These are phyloP conservation scores for Sinocyclocheilus rhinocerous DNA, from an alignment of 2,113 vertebrate species.

Conservation along the genomic window DNA sequence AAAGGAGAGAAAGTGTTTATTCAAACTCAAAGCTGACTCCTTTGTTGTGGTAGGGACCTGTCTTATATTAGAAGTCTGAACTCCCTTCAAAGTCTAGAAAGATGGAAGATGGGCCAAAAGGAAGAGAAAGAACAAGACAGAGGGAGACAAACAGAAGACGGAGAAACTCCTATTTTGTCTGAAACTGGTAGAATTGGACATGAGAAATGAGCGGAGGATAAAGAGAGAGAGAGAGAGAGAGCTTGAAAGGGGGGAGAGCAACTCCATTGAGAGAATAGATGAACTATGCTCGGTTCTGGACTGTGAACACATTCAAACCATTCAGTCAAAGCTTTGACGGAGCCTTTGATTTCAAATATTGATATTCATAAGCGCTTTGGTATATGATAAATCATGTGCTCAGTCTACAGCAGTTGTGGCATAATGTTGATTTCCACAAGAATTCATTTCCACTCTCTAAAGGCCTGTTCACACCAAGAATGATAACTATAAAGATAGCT, in stretches of 20 bases:
- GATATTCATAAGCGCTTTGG: not conserved
- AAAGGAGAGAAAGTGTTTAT: constrained; percentile 60
- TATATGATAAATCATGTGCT: not conserved
- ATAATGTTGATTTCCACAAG: not conserved
- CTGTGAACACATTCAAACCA: constrained; percentile 13
- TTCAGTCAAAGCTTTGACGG: constrained; percentile 11
- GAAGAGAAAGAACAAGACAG: constrained; percentile 51
- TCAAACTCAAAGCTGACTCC: constrained; percentile 58
- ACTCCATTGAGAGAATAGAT: constrained; percentile 56
- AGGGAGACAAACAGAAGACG: constrained; percentile 50
- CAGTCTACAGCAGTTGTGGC: not conserved
- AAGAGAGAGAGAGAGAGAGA: not conserved
- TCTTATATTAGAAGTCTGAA: constrained; percentile 61
- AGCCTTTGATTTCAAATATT: constrained; percentile 22
- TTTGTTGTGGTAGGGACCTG: constrained; percentile 64
- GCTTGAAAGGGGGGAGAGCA: constrained; percentile 22
- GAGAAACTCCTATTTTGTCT: constrained; percentile 59
- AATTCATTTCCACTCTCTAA: not conserved
- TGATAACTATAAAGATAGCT: not conserved
- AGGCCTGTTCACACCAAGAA: not conserved
- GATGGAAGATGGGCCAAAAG: constrained; percentile 56
- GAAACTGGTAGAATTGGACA: constrained; percentile 50
- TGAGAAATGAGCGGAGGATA: constrained; percentile 43
- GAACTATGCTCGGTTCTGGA: constrained; percentile 38
- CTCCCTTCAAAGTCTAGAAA: constrained; percentile 63